phyloP scores from a whole-genome alignment of 2,797 vertebrate species.

The Syngnathus rostellatus region DNA sequence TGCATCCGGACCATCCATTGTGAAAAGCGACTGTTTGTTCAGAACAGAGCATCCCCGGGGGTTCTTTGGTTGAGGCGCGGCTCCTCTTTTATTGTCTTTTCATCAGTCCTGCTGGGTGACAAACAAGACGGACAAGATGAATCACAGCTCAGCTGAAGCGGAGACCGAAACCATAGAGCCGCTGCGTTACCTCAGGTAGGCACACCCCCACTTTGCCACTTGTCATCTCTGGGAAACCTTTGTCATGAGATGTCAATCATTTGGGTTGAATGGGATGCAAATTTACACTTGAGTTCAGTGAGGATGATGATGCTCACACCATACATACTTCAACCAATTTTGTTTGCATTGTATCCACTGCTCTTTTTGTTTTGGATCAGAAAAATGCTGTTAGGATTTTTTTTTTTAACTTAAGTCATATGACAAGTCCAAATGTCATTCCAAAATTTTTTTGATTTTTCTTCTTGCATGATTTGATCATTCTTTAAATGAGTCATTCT shows the following conservation, averaged over 20 bases:
- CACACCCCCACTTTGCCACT: slow-evolving; percentile 2
- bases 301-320: neutral
- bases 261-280: neutral
- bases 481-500: neutral
- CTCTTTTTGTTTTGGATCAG: neutral
- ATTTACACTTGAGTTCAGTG: neutral
- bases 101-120: slow-evolving; percentile 30
- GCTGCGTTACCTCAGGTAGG: slow-evolving; percentile 74
- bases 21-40: slow-evolving; percentile 29
- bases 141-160: slow-evolving; percentile 71
- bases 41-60: slow-evolving; percentile 24
- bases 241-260: no score
- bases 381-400: no score
- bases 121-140: slow-evolving; percentile 67
- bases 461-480: neutral
- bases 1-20: slow-evolving; percentile 35
- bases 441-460: neutral
- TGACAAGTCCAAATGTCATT: neutral
- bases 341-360: neutral
- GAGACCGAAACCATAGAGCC: slow-evolving; percentile 69
- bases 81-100: slow-evolving; percentile 39
- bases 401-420: neutral
- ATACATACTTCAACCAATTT: neutral
- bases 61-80: slow-evolving; percentile 28
- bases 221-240: neutral